These are phyloP conservation scores for Eunapius fragilis DNA, from an alignment of 37 sponge, comb jelly and placozoan genomes.

Conservation along the genomic window DNA sequence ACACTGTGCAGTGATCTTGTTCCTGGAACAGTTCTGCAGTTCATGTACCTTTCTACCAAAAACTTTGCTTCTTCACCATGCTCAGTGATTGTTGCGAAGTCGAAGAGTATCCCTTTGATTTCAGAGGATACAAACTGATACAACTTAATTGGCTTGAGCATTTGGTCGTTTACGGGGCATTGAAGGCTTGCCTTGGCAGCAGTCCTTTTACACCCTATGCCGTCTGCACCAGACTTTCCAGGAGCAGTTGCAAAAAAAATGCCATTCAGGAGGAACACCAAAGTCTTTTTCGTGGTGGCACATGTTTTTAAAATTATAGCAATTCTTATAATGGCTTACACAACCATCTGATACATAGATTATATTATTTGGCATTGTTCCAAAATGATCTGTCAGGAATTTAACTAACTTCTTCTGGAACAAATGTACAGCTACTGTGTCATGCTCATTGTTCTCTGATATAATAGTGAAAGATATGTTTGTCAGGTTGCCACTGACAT, in stretches of 20 bases:
- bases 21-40: constrained; percentile 56
- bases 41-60: constrained; percentile 20
- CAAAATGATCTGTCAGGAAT: constrained; percentile 24
- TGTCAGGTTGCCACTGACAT: constrained; percentile 15
- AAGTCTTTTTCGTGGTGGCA: constrained; percentile 59
- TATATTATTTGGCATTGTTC: constrained; percentile 14
- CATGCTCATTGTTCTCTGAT: constrained; percentile 42
- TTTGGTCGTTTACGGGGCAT: constrained; percentile 40
- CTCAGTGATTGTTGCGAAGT: constrained; percentile 15
- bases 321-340: constrained; percentile 59
- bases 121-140: constrained; percentile 25
- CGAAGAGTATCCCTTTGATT: constrained; percentile 24
- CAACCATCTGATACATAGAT: constrained; percentile 70
- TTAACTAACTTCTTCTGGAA: constrained; percentile 33
- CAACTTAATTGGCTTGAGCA: constrained; percentile 52
- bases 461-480: constrained; percentile 40
- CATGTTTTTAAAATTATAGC: constrained; percentile 44
- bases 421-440: constrained; percentile 48
- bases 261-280: constrained; percentile 56
- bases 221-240: constrained; percentile 62
- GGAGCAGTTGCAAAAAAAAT: constrained; percentile 48
- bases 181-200: constrained; percentile 58
- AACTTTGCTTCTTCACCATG: constrained; percentile 2
- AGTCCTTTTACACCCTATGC: constrained; percentile 55
- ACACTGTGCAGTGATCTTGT: constrained; percentile 41